These are phyloP conservation scores for Drosophila ustulata DNA, from an alignment of 2,888 invertebrate species.

Conservation along the genomic window DNA sequence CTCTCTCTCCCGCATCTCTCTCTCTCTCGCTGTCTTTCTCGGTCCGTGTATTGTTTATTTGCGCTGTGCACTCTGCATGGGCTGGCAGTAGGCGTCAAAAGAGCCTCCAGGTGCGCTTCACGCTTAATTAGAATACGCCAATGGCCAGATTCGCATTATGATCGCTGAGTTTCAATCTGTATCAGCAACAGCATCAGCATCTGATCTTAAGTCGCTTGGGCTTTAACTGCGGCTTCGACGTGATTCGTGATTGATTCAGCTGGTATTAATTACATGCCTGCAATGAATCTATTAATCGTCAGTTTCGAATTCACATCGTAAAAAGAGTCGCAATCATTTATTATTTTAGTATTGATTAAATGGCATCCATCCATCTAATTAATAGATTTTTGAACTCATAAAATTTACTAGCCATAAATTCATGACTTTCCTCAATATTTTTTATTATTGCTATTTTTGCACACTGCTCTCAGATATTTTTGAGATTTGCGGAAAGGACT, in stretches of 20 bases:
- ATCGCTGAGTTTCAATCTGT: conserved; percentile 21
- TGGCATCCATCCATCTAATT: background rate
- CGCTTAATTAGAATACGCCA: conserved; percentile 83
- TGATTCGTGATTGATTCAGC: conserved; percentile 66
- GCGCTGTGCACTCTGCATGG: background rate
- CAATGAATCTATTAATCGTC: conserved; percentile 49
- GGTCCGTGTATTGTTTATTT: conserved; percentile 1
- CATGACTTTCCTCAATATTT: background rate
- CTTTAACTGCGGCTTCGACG: conserved; percentile 17
- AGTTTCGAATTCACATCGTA: conserved; percentile 33
- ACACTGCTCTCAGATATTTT: background rate
- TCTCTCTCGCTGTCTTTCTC: background rate
- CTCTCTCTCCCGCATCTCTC: background rate
- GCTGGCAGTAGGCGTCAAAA: conserved; percentile 70
- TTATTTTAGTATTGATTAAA: conserved; percentile 5
- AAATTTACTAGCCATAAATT: background rate
- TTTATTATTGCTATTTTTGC: conserved; percentile 3
- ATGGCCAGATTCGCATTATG: conserved; percentile 37
- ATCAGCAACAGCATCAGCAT: conserved; percentile 12
- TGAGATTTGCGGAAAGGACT: background rate
- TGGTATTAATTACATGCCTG: conserved; percentile 44
- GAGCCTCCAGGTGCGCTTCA: conserved; percentile 85
- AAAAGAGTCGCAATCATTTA: conserved; percentile 20
- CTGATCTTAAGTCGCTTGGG: conserved; percentile 25
- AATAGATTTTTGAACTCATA: background rate